Evolutionary conservation across 2,888 invertebrate genomes (phyloP).

Genomic region (Anticlea derivata): DNA sequence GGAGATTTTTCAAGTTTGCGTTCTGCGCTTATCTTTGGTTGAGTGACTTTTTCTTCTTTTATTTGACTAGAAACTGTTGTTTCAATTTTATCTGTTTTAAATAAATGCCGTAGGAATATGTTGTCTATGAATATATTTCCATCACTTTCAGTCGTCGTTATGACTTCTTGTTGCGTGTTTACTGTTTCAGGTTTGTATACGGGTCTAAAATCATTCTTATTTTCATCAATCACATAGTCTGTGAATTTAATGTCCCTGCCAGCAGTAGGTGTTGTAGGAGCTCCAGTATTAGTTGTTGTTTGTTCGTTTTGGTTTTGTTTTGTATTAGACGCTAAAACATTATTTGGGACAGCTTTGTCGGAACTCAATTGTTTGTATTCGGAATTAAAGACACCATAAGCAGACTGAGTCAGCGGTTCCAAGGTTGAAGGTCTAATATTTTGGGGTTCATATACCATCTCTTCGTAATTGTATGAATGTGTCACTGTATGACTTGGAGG

Average conservation of each 20-base stretch:
- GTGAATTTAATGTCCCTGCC: slow-evolving; percentile 40
- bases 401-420: slow-evolving; percentile 26
- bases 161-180: slow-evolving; percentile 32
- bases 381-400: slow-evolving; percentile 4
- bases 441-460: slow-evolving; percentile 41
- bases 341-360: slow-evolving; percentile 17
- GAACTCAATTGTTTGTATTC: slow-evolving; percentile 18
- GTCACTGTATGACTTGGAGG: slow-evolving; percentile 60
- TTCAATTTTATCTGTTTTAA: slow-evolving; percentile 46
- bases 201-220: slow-evolving; percentile 52
- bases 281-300: slow-evolving; percentile 38
- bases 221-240: slow-evolving; percentile 47
- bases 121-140: slow-evolving; percentile 61
- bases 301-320: slow-evolving; percentile 39
- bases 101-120: slow-evolving; percentile 66
- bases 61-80: slow-evolving; percentile 38
- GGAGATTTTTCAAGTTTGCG: slow-evolving; percentile 53
- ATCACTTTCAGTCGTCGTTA: slow-evolving; percentile 46
- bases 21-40: slow-evolving; percentile 45
- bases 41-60: slow-evolving; percentile 33
- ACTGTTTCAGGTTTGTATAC: slow-evolving; percentile 38
- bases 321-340: slow-evolving; percentile 27
- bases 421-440: slow-evolving; percentile 34
- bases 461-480: slow-evolving; percentile 62
- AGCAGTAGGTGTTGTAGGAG: slow-evolving; percentile 36